Evolutionary conservation across 2,797 vertebrate genomes (phyloP).

Genomic region (Phoebastria nigripes): DNA sequence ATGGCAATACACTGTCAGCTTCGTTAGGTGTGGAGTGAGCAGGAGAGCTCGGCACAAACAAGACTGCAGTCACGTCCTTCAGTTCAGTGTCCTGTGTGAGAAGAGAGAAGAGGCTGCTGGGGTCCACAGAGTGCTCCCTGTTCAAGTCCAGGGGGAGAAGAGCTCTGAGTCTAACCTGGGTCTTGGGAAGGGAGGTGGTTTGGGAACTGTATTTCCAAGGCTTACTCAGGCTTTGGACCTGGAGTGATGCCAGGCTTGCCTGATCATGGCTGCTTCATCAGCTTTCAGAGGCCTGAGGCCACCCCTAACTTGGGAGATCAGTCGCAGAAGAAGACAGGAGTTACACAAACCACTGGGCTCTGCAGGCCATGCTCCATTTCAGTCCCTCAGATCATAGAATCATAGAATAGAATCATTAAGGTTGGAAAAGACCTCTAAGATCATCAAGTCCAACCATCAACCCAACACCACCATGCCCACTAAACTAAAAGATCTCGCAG

Average conservation of each 20-base stretch:
- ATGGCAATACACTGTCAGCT: background rate
- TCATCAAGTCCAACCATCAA: too few species aligned
- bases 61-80: background rate
- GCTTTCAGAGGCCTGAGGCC: background rate
- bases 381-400: background rate
- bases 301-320: background rate
- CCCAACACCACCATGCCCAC: too few species aligned
- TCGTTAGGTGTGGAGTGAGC: background rate
- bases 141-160: background rate
- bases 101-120: background rate
- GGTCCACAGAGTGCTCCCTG: background rate
- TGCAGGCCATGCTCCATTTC: background rate
- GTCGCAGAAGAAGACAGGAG: fast-evolving
- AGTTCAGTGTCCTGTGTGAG: background rate
- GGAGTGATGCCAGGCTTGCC: background rate
- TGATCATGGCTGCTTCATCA: background rate
- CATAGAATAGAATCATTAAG: too few species aligned
- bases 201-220: background rate
- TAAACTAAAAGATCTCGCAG: background rate
- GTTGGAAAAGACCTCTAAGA: too few species aligned
- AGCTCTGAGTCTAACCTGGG: background rate
- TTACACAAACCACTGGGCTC: background rate
- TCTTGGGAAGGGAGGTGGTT: background rate
- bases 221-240: background rate
- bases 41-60: background rate